Conservation (phyloP, 2,113 vertebrate genomes). For the Numenius arquata region DNA sequence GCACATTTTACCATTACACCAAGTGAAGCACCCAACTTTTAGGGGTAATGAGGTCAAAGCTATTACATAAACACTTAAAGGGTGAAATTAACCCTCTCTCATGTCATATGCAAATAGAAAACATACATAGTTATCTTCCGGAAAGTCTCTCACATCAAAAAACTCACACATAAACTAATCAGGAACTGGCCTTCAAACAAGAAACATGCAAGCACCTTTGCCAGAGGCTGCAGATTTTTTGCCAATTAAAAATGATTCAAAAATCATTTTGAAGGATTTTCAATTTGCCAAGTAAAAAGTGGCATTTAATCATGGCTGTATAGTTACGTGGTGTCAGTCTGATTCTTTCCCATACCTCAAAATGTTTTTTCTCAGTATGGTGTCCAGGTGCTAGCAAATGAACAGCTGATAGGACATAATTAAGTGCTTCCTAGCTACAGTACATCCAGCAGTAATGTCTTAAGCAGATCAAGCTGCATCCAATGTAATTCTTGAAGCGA, state of each 20-base stretch:
- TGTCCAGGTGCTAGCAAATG: not conserved
- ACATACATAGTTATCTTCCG: not conserved
- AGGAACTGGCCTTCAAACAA: not conserved
- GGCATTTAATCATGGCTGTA: not conserved
- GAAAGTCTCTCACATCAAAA: not conserved
- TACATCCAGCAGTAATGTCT: not conserved
- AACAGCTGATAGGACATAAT: not conserved
- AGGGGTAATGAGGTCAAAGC: not conserved
- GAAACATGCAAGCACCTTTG: rapidly evolving
- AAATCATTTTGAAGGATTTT: not conserved
- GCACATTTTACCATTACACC: not conserved
- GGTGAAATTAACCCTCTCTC: not conserved
- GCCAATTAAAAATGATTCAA: not conserved
- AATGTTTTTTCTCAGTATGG: not conserved
- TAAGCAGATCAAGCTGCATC: not conserved
- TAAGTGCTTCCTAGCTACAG: not conserved
- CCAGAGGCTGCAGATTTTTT: not conserved
- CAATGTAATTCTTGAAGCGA: not conserved
- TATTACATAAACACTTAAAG: not conserved
- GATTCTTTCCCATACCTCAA: not conserved
- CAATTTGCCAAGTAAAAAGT: not conserved
- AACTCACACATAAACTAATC: not conserved
- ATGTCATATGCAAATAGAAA: not conserved
- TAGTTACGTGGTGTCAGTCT: not conserved
- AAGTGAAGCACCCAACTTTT: not conserved